phyloP scores from a whole-genome alignment of 2,113 vertebrate genomes.

The Passer domesticus region DNA sequence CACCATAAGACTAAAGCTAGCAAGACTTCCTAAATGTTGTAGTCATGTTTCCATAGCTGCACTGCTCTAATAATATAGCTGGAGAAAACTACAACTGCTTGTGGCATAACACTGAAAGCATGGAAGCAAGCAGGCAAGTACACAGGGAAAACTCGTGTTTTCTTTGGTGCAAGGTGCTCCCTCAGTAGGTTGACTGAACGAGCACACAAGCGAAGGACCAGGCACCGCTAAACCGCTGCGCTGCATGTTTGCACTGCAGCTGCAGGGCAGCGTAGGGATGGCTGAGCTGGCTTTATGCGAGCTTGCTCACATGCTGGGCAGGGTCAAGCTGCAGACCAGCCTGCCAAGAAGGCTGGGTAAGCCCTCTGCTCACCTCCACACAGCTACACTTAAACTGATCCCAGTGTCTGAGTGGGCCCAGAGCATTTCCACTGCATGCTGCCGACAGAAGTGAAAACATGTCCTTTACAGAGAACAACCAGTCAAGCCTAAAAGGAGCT shows the following conservation, averaged over 20 bases:
- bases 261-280: not conserved
- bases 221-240: not conserved
- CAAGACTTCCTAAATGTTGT: not conserved
- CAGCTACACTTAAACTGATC: not conserved
- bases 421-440: not conserved
- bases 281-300: not conserved
- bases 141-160: not conserved
- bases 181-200: not conserved
- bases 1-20: not conserved
- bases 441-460: not conserved
- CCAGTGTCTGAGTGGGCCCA: not conserved
- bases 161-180: not conserved
- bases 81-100: not conserved
- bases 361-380: not conserved
- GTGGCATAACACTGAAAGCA: not conserved
- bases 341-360: not conserved
- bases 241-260: accelerated
- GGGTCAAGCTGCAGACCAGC: not conserved
- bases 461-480: not conserved
- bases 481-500: not conserved
- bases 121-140: not conserved
- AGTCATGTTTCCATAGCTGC: not conserved
- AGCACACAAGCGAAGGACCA: not conserved
- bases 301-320: not conserved
- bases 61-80: not conserved